phyloP scores from a whole-genome alignment of 2,797 vertebrate species.

The Scolopax rusticola region DNA sequence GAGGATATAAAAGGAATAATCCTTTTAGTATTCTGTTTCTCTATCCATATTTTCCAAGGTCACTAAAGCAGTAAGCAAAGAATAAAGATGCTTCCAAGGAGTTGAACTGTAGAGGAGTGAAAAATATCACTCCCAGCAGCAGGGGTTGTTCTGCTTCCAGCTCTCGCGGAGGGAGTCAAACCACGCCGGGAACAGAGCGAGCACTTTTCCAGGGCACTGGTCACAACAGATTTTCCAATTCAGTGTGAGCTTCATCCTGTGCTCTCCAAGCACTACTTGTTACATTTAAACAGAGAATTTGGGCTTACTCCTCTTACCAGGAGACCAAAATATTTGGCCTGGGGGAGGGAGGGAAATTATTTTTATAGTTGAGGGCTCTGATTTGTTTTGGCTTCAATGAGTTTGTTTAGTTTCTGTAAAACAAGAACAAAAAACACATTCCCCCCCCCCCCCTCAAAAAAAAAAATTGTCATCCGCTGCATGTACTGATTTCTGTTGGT shows the following conservation, averaged over 20 bases:
- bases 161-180: neutral
- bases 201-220: neutral
- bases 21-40: conserved; percentile 11
- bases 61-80: neutral
- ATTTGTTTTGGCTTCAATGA: neutral
- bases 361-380: neutral
- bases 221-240: neutral
- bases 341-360: neutral
- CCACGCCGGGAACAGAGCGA: neutral
- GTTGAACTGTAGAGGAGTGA: neutral
- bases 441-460: neutral
- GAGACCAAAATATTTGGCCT: neutral
- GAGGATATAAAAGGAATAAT: conserved; percentile 1
- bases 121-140: neutral
- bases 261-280: neutral
- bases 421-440: neutral
- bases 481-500: neutral
- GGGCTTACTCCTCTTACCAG: neutral
- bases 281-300: neutral
- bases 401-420: neutral
- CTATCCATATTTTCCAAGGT: neutral
- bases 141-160: neutral
- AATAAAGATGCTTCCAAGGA: neutral
- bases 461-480: neutral
- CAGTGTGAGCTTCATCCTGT: neutral